Percentiles rank a stretch among this genome's conserved stretches.
These are phyloP conservation scores for Notothenia rossii DNA, from an alignment of 2,113 vertebrate genomes.

Conservation along the genomic window DNA sequence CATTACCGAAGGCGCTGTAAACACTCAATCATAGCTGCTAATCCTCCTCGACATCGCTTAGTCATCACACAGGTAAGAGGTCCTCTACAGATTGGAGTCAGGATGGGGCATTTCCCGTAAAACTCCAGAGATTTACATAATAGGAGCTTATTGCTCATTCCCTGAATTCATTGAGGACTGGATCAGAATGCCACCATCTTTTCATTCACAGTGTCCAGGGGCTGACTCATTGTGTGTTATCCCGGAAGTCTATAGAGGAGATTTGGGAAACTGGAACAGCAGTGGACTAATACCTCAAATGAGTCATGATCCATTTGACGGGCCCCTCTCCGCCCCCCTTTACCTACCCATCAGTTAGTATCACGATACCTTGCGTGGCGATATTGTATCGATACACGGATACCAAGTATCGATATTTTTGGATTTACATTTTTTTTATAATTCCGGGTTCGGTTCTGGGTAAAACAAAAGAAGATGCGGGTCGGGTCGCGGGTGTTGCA, in stretches of 20 bases:
- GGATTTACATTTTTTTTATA: too few species aligned
- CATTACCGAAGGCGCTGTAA: slow-evolving; percentile 35
- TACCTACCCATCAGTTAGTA: slow-evolving; percentile 1
- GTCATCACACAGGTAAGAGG: slow-evolving; percentile 53
- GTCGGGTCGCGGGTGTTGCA: too few species aligned
- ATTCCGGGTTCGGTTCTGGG: too few species aligned
- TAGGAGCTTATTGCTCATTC: slow-evolving; percentile 49
- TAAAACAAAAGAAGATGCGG: too few species aligned
- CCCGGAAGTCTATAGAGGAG: slow-evolving; percentile 36
- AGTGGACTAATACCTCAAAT: slow-evolving; percentile 48
- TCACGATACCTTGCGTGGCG: too few species aligned
- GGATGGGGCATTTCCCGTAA: slow-evolving; percentile 46
- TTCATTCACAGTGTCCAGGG: slow-evolving; percentile 45
- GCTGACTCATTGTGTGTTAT: slow-evolving; percentile 65
- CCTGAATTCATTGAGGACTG: slow-evolving; percentile 35
- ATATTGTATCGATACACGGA: too few species aligned
- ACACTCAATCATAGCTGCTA: slow-evolving; percentile 32
- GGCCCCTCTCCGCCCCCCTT: not conserved
- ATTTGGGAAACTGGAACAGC: slow-evolving; percentile 54
- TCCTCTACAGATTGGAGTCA: slow-evolving; percentile 21
- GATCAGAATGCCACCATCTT: slow-evolving; percentile 51
- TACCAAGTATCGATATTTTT: too few species aligned
- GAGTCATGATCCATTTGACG: slow-evolving; percentile 62
- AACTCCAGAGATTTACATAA: slow-evolving; percentile 62
- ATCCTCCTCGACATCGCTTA: slow-evolving; percentile 48